Evolutionary conservation across 2,888 invertebrate species (phyloP).

Genomic region (Synergus gifuensis): DNA sequence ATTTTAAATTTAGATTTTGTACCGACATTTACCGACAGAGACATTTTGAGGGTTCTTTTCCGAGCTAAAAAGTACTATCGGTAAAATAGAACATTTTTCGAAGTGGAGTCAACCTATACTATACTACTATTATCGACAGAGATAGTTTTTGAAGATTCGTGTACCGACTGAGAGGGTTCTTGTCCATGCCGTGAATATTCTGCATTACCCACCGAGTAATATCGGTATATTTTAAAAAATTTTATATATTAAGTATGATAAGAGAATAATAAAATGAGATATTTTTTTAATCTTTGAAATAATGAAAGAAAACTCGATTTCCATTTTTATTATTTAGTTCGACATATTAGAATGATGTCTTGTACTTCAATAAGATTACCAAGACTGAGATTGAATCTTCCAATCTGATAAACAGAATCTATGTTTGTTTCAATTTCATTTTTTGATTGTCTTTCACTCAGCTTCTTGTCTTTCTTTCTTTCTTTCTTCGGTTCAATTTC

Average conservation of each 20-base stretch:
- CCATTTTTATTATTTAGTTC: not conserved
- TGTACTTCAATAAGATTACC: not conserved
- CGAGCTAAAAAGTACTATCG: not conserved
- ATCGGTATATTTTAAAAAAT: too few relatives aligned
- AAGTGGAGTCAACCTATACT: too few relatives aligned
- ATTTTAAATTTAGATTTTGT: too few relatives aligned
- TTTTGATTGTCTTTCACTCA: not conserved
- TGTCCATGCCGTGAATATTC: too few relatives aligned
- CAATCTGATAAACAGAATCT: conserved; percentile 6
- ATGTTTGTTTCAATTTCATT: not conserved
- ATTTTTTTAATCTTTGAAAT: not conserved
- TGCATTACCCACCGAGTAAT: too few relatives aligned
- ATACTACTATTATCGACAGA: too few relatives aligned
- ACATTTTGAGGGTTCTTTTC: not conserved
- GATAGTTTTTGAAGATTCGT: too few relatives aligned
- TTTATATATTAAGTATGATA: too few relatives aligned
- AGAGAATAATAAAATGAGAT: not conserved
- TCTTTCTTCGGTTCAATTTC: not conserved
- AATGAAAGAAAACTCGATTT: not conserved
- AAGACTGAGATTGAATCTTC: conserved; percentile 8
- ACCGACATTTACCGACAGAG: too few relatives aligned
- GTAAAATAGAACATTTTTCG: too few relatives aligned
- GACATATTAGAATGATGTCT: not conserved
- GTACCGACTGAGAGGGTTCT: too few relatives aligned
- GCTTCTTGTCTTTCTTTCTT: not conserved